Percentiles rank a stretch among this genome's conserved stretches.
Conservation (phyloP, 2,113 vertebrate species). For the Brevimyrus niger region DNA sequence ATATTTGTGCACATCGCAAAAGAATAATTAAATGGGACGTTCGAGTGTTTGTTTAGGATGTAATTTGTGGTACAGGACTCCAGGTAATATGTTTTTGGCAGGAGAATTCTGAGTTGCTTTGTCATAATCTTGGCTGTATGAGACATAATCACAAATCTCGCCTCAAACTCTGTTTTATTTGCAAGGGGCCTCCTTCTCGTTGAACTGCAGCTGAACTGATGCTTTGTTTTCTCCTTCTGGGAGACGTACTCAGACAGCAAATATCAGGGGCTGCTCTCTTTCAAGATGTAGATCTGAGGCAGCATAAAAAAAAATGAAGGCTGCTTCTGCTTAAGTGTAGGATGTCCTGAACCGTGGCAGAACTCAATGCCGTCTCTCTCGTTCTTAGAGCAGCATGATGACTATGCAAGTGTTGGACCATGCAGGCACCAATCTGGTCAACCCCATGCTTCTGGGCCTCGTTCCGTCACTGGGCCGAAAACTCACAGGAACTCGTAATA, state of each 20-base stretch:
- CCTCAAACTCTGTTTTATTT: slow-evolving; percentile 21
- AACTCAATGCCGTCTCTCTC: background rate
- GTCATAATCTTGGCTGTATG: slow-evolving; percentile 23
- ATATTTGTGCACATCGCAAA: slow-evolving; percentile 27
- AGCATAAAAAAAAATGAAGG: background rate
- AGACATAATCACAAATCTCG: background rate
- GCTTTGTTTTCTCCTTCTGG: slow-evolving; percentile 22
- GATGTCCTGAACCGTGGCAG: background rate
- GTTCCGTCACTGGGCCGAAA: background rate
- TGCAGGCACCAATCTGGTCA: background rate
- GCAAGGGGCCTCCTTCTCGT: slow-evolving; percentile 13
- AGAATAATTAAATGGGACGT: slow-evolving; percentile 21
- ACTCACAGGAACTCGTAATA: background rate
- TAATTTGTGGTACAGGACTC: background rate
- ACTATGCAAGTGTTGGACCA: background rate
- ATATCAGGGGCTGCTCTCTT: slow-evolving; percentile 19
- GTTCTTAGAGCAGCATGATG: background rate
- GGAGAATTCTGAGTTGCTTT: background rate
- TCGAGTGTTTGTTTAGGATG: background rate
- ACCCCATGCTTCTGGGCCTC: background rate
- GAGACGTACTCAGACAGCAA: background rate
- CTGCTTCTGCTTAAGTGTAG: background rate
- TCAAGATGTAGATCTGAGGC: slow-evolving; percentile 2
- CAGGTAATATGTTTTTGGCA: background rate
- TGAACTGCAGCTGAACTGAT: slow-evolving; percentile 24